phyloP scores from a whole-genome alignment of 2,113 vertebrate genomes.

The Myotis yumanensis region DNA sequence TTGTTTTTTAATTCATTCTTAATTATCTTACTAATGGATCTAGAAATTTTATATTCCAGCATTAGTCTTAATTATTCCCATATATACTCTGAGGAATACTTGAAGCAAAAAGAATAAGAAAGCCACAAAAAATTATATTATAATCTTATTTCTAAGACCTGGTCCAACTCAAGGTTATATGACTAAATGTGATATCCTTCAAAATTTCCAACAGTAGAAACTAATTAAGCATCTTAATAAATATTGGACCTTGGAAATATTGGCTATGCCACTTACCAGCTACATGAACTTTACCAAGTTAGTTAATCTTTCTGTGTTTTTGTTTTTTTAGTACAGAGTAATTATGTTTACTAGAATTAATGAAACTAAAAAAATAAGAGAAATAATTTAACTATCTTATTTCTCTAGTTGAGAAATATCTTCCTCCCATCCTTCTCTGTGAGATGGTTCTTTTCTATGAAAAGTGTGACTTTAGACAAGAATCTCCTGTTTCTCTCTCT shows the following conservation, averaged over 20 bases:
- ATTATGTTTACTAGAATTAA: background rate
- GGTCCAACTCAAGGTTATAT: background rate
- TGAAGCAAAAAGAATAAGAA: background rate
- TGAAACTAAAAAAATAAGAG: background rate
- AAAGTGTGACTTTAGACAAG: background rate
- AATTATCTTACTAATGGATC: constrained; percentile 37
- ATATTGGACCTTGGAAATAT: background rate
- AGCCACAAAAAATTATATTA: background rate
- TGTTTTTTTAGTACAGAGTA: constrained; percentile 31
- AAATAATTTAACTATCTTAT: background rate
- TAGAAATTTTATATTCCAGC: background rate
- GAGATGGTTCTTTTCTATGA: background rate
- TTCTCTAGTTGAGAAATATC: background rate
- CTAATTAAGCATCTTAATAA: constrained; percentile 4
- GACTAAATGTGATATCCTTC: background rate
- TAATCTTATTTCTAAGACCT: background rate
- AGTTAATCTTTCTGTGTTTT: background rate
- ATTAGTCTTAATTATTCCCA: background rate
- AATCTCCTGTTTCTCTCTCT: background rate
- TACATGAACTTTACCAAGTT: background rate
- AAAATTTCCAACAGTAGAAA: background rate
- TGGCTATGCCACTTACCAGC: background rate
- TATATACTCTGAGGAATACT: constrained; percentile 9
- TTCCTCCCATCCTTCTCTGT: background rate
- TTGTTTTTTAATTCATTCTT: background rate